Evolutionary conservation across 2,113 vertebrate genomes (phyloP), one percentile per base, ranked within the genome.

Genomic region (Chrysochloris asiatica): DNA sequence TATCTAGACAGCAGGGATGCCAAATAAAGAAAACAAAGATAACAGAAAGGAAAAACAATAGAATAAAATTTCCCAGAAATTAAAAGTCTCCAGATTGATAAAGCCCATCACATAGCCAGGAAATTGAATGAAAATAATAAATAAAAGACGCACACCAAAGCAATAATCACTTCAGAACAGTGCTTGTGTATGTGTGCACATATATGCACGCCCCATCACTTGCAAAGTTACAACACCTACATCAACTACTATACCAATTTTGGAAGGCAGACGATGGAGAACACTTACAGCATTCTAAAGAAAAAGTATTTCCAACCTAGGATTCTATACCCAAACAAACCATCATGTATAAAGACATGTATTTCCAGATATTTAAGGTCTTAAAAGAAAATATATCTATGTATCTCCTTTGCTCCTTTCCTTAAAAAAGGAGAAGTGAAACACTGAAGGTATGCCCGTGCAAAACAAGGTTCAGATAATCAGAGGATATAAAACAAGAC

Each of bases 291-390:
- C n/a, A n/a, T n/a, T n/a, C n/a, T n/a, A 41, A 21, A 85, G 59
- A 91, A 83, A 94, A 83, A 71, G 41, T 72, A 83, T 79, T 80
- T 50, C n/a, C 67, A 95, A 88, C 41, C 36, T 38, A 84, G 22
- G 82, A 71, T 86, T 88, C 78, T 85, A 24, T 4, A 76, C 24
- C 17, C 30, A 85, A 93, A 89, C 30, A 85, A 93, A 89, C 50
- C 26, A 65, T 56, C n/a, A 91, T 54, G 26, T 36, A 17, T 52
- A 61, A 83, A 87, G 43, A 79, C 48, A 45, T n/a, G n/a, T 61
- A 72, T 36, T 33, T 21, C 1, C 10, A 71, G 38, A 90, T 5
- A 43, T 12, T 90, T 19, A 79, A 93, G 38, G 12, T 76, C 88
- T 76, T 61, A 11, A 59, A 47, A 71, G 38, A 30, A 41, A 4